Evolutionary conservation across 2,888 invertebrate species (phyloP), one percentile per base, ranked within the genome.

Genomic region (Drosophila anomelani): DNA sequence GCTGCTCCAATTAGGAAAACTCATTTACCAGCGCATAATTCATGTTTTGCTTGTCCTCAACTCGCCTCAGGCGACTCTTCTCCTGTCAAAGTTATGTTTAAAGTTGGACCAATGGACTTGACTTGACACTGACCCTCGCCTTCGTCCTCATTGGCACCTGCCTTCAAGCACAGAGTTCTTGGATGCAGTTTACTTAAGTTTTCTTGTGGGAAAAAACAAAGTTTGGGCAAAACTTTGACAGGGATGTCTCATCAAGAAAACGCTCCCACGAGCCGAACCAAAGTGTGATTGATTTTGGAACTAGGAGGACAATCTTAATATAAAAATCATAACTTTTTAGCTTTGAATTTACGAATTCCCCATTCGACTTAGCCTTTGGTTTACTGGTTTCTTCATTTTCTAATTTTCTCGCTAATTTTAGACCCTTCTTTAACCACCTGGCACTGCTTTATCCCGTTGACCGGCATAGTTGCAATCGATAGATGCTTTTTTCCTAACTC

Each of bases 161-260:
- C 34, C 4, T 12, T 61, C 15, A 46, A 73, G 75, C 76, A 75
- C 77, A 80, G 56, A 82, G 80, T 75, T 85, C 75, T 83, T 83
- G 70, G 68, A 72, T 83, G 84, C 81, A 83, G 79, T 85, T 82
- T 79, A 69, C 74, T 76, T 83, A 79, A 83, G 76, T 81, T 86
- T 68, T 23, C 54, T 53, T 56, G 41, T 55, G 80, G 80, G 83
- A 1, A 80, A 1, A 34, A 20, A 64, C 60, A 63, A 51, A 46
- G 60, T 71, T 71, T 69, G 7, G n/a, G 1, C 8, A 10, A 13
- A 46, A 44, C 49, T 55, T 51, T 61, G 34, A 51, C 49, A 71
- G 53, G 8, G 38, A 4, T 29, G 36, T 10, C 29, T 34, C 46
- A 49, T 70, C 17, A 61, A 15, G 62, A 46, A 70, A 55, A 36